phyloP scores from a whole-genome alignment of 2,113 vertebrate species.

The Charina bottae region DNA sequence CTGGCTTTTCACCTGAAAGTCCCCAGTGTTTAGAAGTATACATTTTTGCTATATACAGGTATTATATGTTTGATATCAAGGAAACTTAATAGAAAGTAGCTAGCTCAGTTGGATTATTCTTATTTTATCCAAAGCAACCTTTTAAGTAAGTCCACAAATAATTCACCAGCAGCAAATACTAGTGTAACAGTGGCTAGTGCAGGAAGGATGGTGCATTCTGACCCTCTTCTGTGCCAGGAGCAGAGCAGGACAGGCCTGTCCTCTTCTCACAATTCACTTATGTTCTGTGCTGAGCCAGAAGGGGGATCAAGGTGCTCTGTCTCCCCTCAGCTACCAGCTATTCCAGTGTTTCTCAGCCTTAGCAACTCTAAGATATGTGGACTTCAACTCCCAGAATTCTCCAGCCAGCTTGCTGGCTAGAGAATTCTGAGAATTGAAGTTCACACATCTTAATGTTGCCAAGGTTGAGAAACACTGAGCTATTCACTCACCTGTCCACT shows the following conservation, averaged over 20 bases:
- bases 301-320: neutral
- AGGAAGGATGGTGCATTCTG: neutral
- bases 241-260: neutral
- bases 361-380: too few species aligned
- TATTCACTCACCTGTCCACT: neutral
- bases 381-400: too few species aligned
- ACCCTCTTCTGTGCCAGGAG: neutral
- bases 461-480: neutral
- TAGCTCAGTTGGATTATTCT: neutral
- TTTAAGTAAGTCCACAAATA: neutral
- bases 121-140: neutral
- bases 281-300: neutral
- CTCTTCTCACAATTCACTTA: neutral
- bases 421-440: too few species aligned
- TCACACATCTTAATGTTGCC: too few species aligned
- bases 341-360: too few species aligned
- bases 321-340: neutral
- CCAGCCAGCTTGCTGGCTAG: too few species aligned
- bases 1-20: constrained; percentile 4
- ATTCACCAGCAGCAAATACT: neutral
- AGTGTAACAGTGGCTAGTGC: neutral
- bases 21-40: neutral
- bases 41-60: neutral
- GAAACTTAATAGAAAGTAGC: neutral
- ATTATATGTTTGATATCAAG: neutral